These are phyloP conservation scores for Parasteatoda tepidariorum DNA, from an alignment of 1,140 invertebrate genomes.

Conservation along the genomic window DNA sequence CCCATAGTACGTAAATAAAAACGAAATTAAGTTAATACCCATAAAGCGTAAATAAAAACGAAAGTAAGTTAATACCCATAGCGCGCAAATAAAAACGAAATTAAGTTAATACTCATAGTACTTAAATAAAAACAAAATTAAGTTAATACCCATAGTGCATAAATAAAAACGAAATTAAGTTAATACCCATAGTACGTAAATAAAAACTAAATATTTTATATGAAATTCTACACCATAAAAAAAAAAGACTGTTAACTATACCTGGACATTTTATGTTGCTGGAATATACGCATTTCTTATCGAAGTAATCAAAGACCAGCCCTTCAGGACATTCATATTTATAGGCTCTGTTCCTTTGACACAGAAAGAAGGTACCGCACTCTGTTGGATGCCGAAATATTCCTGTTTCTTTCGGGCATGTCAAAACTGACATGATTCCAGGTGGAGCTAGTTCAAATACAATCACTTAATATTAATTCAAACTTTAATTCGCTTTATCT, in stretches of 20 bases:
- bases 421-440: neutral
- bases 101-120: neutral
- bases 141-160: neutral
- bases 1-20: too few species aligned
- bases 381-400: constrained; percentile 31
- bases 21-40: too few species aligned
- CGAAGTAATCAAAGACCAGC: constrained; percentile 24
- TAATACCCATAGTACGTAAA: neutral
- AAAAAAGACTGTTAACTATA: neutral
- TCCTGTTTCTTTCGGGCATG: constrained; percentile 1
- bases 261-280: constrained; percentile 27
- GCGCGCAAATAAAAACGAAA: neutral
- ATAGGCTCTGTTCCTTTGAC: constrained; percentile 3
- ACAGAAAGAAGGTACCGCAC: constrained; percentile 19
- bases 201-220: neutral
- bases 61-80: too few species aligned
- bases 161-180: neutral
- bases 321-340: constrained; percentile 17
- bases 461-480: too few species aligned
- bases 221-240: neutral
- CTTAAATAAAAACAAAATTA: neutral
- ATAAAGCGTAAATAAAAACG: too few species aligned
- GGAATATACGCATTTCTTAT: constrained; percentile 14
- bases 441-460: constrained; percentile 11
- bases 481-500: too few species aligned